Evolutionary conservation across 2,797 vertebrate species (phyloP), one percentile per base, ranked within the genome.

Genomic region (Periophthalmus magnuspinnatus): DNA sequence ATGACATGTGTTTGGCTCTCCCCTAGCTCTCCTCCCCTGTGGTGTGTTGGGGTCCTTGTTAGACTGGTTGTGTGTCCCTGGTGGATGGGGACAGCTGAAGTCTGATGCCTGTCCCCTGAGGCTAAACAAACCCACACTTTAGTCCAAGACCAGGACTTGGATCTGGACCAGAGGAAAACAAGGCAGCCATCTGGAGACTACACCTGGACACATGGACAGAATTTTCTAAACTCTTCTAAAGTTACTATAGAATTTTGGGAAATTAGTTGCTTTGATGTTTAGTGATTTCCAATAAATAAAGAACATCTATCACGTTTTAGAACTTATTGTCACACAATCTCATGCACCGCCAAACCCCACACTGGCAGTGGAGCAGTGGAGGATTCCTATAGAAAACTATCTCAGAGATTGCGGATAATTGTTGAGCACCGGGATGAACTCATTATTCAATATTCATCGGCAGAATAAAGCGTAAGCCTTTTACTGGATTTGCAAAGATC

Each of bases 71-170:
- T 19, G 17, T 32, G 2, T 34, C 32, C 57, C 32, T 5, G 57
- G 32, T 34, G 59, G 59, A 41, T 11, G n/a, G 33, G 5, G 34
- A 61, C 59, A 61, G 59, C 19, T 14, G 59, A 61, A n/a, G 58
- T 9, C 58, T 38, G 34, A 61, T 3, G 59, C 59, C 5, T 14
- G 32, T 61, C 59, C 59, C 59, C 38, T 4, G 34, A 38, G 59
- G 59, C 59, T 61, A 41, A 61, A 61, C 59, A 61, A 61, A 61
- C 33, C 34, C 59, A 19, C 9, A 60, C 59, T 61, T 61, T 38
- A 61, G 59, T 36, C 59, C 59, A 19, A 21, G 59, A n/a, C 59
- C 34, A 14, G 34, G 33, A 13, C 24, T 38, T 61, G 59, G 59
- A 59, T 19, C 3, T n/a, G 34, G 19, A 36, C 33, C 59, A 61